Evolutionary conservation across 2,113 vertebrate species (phyloP), one percentile per base, ranked within the genome.

Genomic region (Mionectes macconnelli): DNA sequence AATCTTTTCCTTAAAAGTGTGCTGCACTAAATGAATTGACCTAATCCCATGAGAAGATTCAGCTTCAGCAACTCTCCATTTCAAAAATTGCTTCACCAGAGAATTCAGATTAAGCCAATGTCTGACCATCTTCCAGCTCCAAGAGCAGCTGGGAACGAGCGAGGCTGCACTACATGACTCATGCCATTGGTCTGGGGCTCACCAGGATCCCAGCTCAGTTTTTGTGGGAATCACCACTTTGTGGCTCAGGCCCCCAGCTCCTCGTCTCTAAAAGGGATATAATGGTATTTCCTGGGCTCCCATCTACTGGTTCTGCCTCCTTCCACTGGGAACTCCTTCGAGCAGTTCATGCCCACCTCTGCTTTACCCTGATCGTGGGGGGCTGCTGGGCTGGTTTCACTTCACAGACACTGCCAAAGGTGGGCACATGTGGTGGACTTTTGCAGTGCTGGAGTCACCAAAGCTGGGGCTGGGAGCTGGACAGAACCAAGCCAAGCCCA

Each of bases 1-100:
- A 92, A 95, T 49, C n/a, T 80, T 95, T 83, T 85, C 59, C 82
- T 80, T 52, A 86, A 68, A 94, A 94, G 49, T 37, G 25, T 45
- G 53, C 55, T 74, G 78, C 8, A 20, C 44, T 66, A 83, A 90
- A 88, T 66, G 35, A 86, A 86, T 62, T 69, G 75, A 80, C 67
- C 79, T 47, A 90, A 76, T 93, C 82, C 75, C 82, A 56, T 4
- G 33, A 90, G 84, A 52, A 79, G 56, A 67, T 66, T 74, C 80
- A 84, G 63, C 72, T 57, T 53, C 72, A 84, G 27, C 33, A 63
- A 44, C 39, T 60, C 42, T 37, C 11, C 25, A 8, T 52, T 78
- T 67, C 63, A 74, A 82, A 39, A 50, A 53, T 5, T 15, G 9
- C 47, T 87, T 75, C 23, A 39, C 31, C 31, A 67, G 31, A 75